Percentiles rank a stretch among this genome's conserved stretches.
phyloP scores from a whole-genome alignment of 2,797 vertebrate genomes.

The Poeciliopsis presidionis region DNA sequence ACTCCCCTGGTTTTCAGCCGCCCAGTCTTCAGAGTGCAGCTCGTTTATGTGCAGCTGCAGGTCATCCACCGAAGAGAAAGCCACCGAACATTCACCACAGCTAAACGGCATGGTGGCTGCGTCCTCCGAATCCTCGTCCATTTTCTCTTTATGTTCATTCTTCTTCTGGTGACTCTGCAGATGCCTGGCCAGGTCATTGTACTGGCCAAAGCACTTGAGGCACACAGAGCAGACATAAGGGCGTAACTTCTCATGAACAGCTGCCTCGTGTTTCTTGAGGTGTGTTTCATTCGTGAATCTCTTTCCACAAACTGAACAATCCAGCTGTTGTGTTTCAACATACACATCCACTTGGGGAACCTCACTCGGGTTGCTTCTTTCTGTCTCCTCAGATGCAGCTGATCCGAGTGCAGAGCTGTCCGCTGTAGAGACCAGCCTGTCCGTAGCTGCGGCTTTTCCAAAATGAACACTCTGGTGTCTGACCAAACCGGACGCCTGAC shows the following conservation, averaged over 20 bases:
- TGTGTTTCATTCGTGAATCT: conserved; percentile 44
- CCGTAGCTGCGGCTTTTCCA: neutral
- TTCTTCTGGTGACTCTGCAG: conserved; percentile 51
- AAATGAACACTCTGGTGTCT: conserved; percentile 78
- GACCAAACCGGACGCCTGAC: conserved; percentile 78
- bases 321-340: conserved; percentile 9
- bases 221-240: conserved; percentile 72
- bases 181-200: conserved; percentile 69
- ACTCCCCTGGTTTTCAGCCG: conserved; percentile 8
- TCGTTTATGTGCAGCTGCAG: conserved; percentile 70
- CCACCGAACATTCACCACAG: conserved; percentile 64
- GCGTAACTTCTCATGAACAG: conserved; percentile 58
- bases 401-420: neutral
- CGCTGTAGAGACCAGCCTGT: neutral
- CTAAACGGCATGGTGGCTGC: conserved; percentile 35
- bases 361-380: neutral
- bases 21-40: conserved; percentile 45
- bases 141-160: neutral
- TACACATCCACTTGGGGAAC: conserved; percentile 11
- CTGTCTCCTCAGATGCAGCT: neutral
- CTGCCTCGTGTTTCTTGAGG: conserved; percentile 56
- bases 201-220: conserved; percentile 70
- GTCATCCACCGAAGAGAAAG: conserved; percentile 64
- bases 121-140: neutral
- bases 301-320: conserved; percentile 58